Conservation (phyloP, 2,888 invertebrate genomes). For the Sericinus montela region DNA sequence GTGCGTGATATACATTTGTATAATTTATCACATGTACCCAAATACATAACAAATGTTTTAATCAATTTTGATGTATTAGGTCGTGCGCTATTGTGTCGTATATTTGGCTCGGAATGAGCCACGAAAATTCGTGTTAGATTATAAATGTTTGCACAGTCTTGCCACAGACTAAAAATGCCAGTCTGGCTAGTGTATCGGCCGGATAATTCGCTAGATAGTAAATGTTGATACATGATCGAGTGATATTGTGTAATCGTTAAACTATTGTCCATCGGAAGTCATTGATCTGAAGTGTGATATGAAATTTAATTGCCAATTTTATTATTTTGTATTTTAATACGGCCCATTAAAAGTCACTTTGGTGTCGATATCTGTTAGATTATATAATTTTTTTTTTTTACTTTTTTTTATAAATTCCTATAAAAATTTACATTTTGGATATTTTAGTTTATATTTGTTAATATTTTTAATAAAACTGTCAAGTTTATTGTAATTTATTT, state of each 20-base stretch:
- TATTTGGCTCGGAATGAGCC: constrained; percentile 1
- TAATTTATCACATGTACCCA: not conserved
- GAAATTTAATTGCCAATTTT: constrained; percentile 6
- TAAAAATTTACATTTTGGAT: not conserved
- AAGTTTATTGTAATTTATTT: too few species aligned
- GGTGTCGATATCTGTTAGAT: not conserved
- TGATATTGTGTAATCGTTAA: constrained; percentile 9
- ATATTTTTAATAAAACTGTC: too few species aligned
- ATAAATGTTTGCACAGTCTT: constrained; percentile 14
- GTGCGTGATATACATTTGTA: not conserved
- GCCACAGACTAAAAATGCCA: constrained; percentile 18
- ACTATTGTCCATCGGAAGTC: not conserved
- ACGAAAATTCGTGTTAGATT: not conserved
- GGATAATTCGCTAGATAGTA: constrained; percentile 14
- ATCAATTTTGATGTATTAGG: constrained; percentile 6
- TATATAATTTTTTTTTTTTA: not conserved
- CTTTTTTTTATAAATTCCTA: not conserved
- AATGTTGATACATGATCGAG: constrained; percentile 8
- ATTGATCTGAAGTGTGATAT: constrained; percentile 9
- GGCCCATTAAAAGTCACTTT: not conserved
- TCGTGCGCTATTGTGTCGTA: constrained; percentile 3
- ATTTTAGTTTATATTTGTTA: not conserved
- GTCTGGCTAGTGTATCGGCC: constrained; percentile 5
- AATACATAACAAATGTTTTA: constrained; percentile 1
- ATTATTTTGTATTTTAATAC: constrained; percentile 1